Conservation (phyloP, 1,140 invertebrate genomes). For the Megalopta genalis region DNA sequence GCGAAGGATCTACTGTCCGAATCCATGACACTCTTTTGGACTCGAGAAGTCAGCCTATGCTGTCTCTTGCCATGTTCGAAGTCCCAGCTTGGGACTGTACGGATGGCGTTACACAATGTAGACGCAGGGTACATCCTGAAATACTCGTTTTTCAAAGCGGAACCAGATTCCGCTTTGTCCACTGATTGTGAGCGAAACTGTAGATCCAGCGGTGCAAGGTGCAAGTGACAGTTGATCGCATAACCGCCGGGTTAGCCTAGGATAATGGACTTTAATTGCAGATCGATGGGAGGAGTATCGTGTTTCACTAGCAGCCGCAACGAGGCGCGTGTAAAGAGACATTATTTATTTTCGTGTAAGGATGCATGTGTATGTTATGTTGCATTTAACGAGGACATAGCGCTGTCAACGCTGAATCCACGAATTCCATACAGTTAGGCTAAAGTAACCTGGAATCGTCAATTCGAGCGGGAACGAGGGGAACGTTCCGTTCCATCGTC, state of each 20-base stretch:
- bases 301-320: not conserved
- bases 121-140: no score
- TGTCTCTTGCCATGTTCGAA: no score
- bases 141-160: no score
- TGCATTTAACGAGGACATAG: slow-evolving; percentile 1
- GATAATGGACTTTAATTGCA: not conserved
- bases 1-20: no score
- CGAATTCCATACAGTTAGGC: not conserved
- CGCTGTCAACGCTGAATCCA: not conserved
- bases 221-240: slow-evolving; percentile 4
- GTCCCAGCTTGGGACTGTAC: no score
- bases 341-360: slow-evolving; percentile 37
- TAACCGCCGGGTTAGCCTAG: not conserved
- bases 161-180: no score
- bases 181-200: not conserved
- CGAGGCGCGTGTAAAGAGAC: slow-evolving; percentile 30
- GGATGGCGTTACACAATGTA: no score
- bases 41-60: no score
- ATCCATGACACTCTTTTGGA: no score
- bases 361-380: slow-evolving; percentile 27
- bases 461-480: not conserved
- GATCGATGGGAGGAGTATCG: not conserved
- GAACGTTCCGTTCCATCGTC: not conserved
- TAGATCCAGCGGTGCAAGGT: not conserved
- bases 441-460: not conserved